Conservation (phyloP, 2,113 vertebrate species). For the Psephotus haematonotus region DNA sequence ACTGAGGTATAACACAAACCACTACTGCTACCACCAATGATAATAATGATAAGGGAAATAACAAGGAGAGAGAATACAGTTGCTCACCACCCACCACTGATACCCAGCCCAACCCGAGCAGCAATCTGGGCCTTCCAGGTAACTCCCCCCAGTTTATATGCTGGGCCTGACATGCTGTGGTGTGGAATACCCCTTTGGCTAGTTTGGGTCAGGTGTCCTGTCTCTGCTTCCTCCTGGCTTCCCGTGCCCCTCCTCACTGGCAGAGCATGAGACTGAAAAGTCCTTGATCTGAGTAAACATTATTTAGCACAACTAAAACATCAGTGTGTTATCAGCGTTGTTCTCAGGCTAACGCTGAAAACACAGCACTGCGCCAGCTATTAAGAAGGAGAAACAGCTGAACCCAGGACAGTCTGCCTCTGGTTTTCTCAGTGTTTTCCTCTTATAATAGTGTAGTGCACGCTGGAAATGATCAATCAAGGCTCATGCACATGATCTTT, state of each 20-base stretch:
- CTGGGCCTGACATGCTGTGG: neutral
- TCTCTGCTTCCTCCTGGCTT: neutral
- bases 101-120: neutral
- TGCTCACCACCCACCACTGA: neutral
- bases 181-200: neutral
- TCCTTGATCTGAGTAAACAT: neutral
- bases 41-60: neutral
- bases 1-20: neutral
- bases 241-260: neutral
- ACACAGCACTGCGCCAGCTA: neutral
- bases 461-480: slow-evolving; percentile 40
- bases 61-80: neutral
- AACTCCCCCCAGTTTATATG: neutral
- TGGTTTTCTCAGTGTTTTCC: slow-evolving; percentile 14
- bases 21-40: neutral
- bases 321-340: neutral
- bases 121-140: neutral
- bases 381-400: neutral
- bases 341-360: neutral
- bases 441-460: neutral
- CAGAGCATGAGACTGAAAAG: neutral
- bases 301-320: neutral
- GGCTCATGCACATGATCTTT: slow-evolving; percentile 29
- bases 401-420: neutral
- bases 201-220: neutral